Evolutionary conservation across 2,888 invertebrate species (phyloP).

Genomic region (Drosophila kanekoi): DNA sequence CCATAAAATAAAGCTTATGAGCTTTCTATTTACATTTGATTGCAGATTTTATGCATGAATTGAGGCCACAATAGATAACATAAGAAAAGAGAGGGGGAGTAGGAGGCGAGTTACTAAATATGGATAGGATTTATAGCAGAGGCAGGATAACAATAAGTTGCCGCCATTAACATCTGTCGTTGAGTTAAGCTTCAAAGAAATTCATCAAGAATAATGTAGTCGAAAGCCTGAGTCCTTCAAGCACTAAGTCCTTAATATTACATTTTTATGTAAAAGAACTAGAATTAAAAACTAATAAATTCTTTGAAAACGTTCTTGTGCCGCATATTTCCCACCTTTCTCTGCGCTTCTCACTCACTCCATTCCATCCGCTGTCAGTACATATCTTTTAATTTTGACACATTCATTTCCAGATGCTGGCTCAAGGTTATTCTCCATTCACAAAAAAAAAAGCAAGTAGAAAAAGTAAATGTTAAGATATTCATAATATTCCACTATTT

Average conservation of each 20-base stretch:
- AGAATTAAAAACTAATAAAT: neutral
- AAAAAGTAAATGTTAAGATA: slow-evolving; percentile 30
- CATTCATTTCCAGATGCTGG: slow-evolving; percentile 1
- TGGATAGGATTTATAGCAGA: neutral
- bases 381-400: neutral
- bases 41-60: slow-evolving; percentile 65
- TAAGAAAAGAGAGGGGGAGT: neutral
- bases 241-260: no score
- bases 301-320: neutral
- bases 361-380: slow-evolving; percentile 5
- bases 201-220: no score
- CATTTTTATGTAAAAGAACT: no score
- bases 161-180: neutral
- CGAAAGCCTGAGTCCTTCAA: no score
- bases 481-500: slow-evolving; percentile 48
- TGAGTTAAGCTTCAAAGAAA: neutral
- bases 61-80: slow-evolving; percentile 21
- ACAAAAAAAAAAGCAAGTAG: neutral
- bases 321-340: neutral
- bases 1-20: slow-evolving; percentile 64
- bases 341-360: neutral
- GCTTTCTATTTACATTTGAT: slow-evolving; percentile 73
- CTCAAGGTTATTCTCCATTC: slow-evolving; percentile 30
- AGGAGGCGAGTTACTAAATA: neutral
- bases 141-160: slow-evolving; percentile 10